phyloP scores from a whole-genome alignment of 2,797 vertebrate species.

The Melanotaenia boesemani region DNA sequence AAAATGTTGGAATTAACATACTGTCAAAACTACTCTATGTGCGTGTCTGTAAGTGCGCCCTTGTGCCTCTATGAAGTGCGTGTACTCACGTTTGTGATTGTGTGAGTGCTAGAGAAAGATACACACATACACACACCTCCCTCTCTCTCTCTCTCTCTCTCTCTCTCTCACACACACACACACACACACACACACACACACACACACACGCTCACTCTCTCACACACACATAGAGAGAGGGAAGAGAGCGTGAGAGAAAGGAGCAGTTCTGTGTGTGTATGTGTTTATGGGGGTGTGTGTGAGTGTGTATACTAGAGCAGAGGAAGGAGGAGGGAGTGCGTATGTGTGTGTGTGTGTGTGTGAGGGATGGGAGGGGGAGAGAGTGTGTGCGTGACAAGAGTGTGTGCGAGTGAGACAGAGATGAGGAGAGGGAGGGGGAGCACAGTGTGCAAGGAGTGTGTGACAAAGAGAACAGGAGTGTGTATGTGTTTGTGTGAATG shows the following conservation, averaged over 20 bases:
- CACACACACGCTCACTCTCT: slow-evolving; percentile 37
- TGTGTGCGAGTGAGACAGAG: slow-evolving; percentile 51
- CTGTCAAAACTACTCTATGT: slow-evolving; percentile 36
- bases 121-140: slow-evolving; percentile 30
- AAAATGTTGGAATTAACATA: slow-evolving; percentile 42
- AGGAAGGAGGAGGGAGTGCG: slow-evolving; percentile 8
- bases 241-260: slow-evolving; percentile 75
- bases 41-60: slow-evolving; percentile 38
- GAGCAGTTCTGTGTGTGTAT: slow-evolving; percentile 56
- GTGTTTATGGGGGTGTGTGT: slow-evolving; percentile 43
- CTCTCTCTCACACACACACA: slow-evolving; percentile 34
- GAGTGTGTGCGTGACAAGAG: slow-evolving; percentile 68
- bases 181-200: slow-evolving; percentile 38
- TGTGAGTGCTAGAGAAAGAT: slow-evolving; percentile 54
- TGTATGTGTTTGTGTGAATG: slow-evolving; percentile 53
- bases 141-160: slow-evolving; percentile 14
- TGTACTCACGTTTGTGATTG: slow-evolving; percentile 50
- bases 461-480: slow-evolving; percentile 76
- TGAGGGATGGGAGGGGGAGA: slow-evolving; percentile 61
- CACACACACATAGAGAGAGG: slow-evolving; percentile 45
- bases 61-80: slow-evolving; percentile 39
- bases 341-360: slow-evolving; percentile 17
- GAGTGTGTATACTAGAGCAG: not conserved
- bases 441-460: slow-evolving; percentile 76
- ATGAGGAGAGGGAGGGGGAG: slow-evolving; percentile 72